phyloP scores from a whole-genome alignment of 2,888 invertebrate species.

The Lepas anatifera region DNA sequence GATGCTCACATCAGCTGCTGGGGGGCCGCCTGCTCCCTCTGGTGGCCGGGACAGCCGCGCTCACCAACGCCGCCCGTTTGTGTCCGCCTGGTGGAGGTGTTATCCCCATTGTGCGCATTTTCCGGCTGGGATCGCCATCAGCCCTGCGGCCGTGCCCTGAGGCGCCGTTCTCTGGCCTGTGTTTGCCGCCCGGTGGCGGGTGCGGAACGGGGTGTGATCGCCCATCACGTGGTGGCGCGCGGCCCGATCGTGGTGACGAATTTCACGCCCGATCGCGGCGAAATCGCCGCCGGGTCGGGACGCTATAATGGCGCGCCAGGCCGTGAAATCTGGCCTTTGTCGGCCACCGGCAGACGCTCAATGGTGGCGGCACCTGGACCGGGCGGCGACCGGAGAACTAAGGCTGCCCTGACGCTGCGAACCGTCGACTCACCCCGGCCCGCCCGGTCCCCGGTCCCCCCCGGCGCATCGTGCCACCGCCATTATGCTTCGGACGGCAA shows the following conservation, averaged over 20 bases:
- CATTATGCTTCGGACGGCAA: not conserved
- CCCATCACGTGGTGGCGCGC: not conserved
- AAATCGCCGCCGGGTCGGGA: not conserved
- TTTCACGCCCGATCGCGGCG: not conserved
- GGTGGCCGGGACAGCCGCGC: not conserved
- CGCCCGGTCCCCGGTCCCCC: not conserved
- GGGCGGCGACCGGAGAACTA: too few species aligned
- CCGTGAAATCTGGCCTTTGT: constrained; percentile 4
- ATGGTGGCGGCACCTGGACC: too few species aligned
- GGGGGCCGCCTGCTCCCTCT: not conserved
- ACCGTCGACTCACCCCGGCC: not conserved
- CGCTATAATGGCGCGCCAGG: not conserved
- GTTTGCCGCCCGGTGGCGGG: too few species aligned
- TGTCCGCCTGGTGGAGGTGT: not conserved
- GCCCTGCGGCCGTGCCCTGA: not conserved
- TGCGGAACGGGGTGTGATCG: too few species aligned
- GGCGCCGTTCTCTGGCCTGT: not conserved
- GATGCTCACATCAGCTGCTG: not conserved
- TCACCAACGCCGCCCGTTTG: not conserved
- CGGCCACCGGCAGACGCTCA: not conserved
- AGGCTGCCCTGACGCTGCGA: too few species aligned
- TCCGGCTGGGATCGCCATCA: not conserved
- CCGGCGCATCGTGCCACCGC: not conserved
- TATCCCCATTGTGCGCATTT: not conserved
- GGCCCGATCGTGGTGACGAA: not conserved